Conservation (phyloP, 2,888 invertebrate species). For the Neoaliturus tenellus region DNA sequence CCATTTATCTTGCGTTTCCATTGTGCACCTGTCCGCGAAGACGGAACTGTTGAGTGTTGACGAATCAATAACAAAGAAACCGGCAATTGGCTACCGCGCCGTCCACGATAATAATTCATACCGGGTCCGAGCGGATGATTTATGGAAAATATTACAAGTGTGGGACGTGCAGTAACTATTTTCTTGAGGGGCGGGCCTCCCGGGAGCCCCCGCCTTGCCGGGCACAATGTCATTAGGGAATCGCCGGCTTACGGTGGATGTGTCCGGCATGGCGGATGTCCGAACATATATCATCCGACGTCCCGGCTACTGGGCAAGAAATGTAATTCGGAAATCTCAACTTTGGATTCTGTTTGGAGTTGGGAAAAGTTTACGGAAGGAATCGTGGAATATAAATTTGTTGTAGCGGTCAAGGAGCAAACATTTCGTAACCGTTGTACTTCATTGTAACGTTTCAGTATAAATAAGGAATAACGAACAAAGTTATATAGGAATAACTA, state of each 20-base stretch:
- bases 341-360: constrained; percentile 31
- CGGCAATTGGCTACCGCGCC: constrained; percentile 27
- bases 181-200: constrained; percentile 43
- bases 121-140: constrained; percentile 70
- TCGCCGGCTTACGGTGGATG: constrained; percentile 53
- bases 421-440: no score
- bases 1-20: constrained; percentile 37
- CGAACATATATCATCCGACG: constrained; percentile 35
- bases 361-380: neutral
- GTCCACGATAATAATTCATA: constrained; percentile 20
- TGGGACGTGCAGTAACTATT: constrained; percentile 60
- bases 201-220: neutral
- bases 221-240: constrained; percentile 59
- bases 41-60: neutral
- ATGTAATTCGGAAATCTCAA: constrained; percentile 30
- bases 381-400: neutral
- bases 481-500: no score
- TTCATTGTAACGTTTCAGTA: no score
- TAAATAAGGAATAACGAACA: no score
- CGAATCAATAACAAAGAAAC: constrained; percentile 45
- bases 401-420: no score
- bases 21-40: constrained; percentile 24
- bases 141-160: constrained; percentile 74
- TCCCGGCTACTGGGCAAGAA: neutral
- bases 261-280: constrained; percentile 44